These are phyloP conservation scores for Ostrea edulis DNA, from an alignment of 1,140 invertebrate species.

Conservation along the genomic window DNA sequence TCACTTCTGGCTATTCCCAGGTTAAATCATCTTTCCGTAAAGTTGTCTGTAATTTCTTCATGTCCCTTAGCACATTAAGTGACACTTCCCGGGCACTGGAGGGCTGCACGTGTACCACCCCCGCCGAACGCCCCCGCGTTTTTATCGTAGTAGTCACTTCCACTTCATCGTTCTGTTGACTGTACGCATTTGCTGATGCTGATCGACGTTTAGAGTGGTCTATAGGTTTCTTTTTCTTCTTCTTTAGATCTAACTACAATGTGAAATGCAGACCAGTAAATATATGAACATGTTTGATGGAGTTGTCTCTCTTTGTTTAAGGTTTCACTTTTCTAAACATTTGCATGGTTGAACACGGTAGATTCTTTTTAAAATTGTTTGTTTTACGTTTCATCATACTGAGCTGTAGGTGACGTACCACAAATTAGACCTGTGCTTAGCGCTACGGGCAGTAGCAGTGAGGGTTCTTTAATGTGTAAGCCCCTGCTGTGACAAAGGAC, in stretches of 20 bases:
- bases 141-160: slow-evolving; percentile 72
- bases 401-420: too few relatives aligned
- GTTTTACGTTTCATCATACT: too few relatives aligned
- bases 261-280: background rate
- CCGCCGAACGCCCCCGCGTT: slow-evolving; percentile 59
- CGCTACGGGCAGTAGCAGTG: too few relatives aligned
- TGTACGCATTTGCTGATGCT: slow-evolving; percentile 55
- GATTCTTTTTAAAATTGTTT: too few relatives aligned
- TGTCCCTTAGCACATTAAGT: slow-evolving; percentile 76
- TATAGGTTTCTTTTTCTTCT: slow-evolving; percentile 56
- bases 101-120: slow-evolving; percentile 57
- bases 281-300: background rate
- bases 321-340: background rate
- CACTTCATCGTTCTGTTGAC: slow-evolving; percentile 61
- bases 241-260: slow-evolving; percentile 64
- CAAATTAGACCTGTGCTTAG: too few relatives aligned
- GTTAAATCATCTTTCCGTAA: slow-evolving; percentile 76
- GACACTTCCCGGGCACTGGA: slow-evolving; percentile 61
- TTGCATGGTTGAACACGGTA: too few relatives aligned
- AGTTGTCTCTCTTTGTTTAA: background rate
- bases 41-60: slow-evolving; percentile 77
- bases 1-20: slow-evolving; percentile 71
- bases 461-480: too few relatives aligned
- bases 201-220: slow-evolving; percentile 51
- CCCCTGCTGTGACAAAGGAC: too few relatives aligned